A percentile compares a stretch with the other conserved stretches of the same genome.
Evolutionary conservation across 2,797 vertebrate genomes (phyloP).

Genomic region (Coregonus suidteri): DNA sequence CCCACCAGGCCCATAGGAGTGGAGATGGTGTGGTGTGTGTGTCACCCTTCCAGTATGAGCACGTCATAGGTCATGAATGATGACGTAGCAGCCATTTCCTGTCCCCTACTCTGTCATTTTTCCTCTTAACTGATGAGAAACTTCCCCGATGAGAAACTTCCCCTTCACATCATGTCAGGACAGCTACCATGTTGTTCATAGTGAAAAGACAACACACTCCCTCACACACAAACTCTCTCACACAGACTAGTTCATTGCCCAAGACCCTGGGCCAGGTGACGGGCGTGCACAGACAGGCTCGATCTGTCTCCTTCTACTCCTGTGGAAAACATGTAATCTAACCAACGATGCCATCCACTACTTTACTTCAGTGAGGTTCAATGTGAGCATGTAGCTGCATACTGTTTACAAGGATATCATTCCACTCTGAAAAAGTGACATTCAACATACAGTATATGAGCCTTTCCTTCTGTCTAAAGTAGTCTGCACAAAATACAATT

Average conservation of each 20-base stretch:
- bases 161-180: constrained; percentile 9
- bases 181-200: constrained; percentile 40
- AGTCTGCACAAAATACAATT: background rate
- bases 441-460: background rate
- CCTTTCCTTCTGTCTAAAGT: constrained; percentile 3
- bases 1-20: background rate
- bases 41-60: constrained; percentile 24
- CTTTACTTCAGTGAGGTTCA: background rate
- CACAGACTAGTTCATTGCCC: constrained; percentile 53
- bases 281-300: constrained; percentile 55
- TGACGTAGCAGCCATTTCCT: constrained; percentile 33
- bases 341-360: constrained; percentile 26
- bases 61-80: constrained; percentile 31
- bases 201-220: constrained; percentile 9
- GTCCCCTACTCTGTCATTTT: constrained; percentile 37
- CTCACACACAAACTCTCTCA: constrained; percentile 31
- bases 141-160: constrained; percentile 43
- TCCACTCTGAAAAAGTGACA: too few relatives aligned
- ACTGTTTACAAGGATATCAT: background rate
- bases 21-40: background rate
- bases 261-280: constrained; percentile 28
- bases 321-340: constrained; percentile 39
- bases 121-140: constrained; percentile 44
- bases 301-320: background rate
- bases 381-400: background rate